Percentiles rank a stretch among this genome's conserved stretches.
Conservation (phyloP, 1,140 invertebrate species). For the Euwallacea fornicatus region DNA sequence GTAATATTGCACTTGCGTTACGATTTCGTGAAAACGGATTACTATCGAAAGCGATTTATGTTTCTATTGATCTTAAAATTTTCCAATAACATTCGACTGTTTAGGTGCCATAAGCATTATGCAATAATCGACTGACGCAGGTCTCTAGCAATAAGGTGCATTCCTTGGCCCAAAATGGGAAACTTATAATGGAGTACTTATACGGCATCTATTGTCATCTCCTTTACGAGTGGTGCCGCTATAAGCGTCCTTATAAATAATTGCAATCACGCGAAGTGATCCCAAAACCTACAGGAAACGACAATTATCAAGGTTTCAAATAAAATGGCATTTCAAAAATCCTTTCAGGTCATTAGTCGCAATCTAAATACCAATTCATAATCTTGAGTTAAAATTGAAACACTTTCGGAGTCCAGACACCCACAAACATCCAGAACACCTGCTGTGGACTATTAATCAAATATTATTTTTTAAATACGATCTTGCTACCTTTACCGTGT, state of each 20-base stretch:
- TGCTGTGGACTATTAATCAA: too few species aligned
- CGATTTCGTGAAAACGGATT: background rate
- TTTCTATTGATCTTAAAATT: background rate
- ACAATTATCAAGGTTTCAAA: too few species aligned
- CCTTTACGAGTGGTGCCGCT: background rate
- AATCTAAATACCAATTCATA: too few species aligned
- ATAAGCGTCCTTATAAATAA: too few species aligned
- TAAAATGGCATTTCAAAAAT: too few species aligned
- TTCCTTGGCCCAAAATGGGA: background rate
- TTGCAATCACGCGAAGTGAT: too few species aligned
- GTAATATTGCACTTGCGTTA: background rate
- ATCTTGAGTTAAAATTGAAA: too few species aligned
- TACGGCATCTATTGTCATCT: background rate
- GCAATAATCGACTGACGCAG: background rate
- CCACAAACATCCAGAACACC: too few species aligned
- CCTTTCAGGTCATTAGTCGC: too few species aligned
- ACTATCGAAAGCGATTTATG: background rate
- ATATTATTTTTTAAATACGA: background rate
- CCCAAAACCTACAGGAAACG: too few species aligned
- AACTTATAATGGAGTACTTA: background rate
- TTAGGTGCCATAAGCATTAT: too few species aligned
- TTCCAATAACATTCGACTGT: background rate
- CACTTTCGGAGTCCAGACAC: too few species aligned
- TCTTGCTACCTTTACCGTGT: background rate
- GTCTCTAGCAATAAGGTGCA: background rate